A percentile compares a stretch with the other conserved stretches of the same genome.
phyloP scores from a whole-genome alignment of 1,140 invertebrate species.

The Hyposmocoma kahamanoa region DNA sequence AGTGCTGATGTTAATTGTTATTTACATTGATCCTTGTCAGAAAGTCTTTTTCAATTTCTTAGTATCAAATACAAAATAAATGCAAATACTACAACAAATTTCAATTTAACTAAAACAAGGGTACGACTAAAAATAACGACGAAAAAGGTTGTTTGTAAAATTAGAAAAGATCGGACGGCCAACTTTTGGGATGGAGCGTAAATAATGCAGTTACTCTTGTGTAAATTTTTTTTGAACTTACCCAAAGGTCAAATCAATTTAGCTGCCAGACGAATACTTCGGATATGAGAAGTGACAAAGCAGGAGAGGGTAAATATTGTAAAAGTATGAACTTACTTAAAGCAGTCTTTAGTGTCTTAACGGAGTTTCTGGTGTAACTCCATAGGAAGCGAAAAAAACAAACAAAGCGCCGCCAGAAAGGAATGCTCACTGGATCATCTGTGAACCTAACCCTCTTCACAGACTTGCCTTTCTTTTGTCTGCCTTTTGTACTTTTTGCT shows the following conservation, averaged over 20 bases:
- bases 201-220: slow-evolving; percentile 15
- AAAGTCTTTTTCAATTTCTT: too few relatives aligned
- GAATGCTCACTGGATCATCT: slow-evolving; percentile 26
- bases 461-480: slow-evolving; percentile 28
- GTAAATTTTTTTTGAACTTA: slow-evolving; percentile 11
- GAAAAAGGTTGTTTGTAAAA: slow-evolving; percentile 15
- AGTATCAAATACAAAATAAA: too few relatives aligned
- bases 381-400: slow-evolving; percentile 44
- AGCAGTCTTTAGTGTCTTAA: slow-evolving; percentile 32
- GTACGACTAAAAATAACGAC: background rate
- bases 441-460: slow-evolving; percentile 49
- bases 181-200: slow-evolving; percentile 13
- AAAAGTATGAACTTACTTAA: slow-evolving; percentile 37
- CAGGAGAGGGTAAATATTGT: background rate
- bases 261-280: background rate
- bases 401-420: slow-evolving; percentile 40
- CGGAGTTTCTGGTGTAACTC: slow-evolving; percentile 33
- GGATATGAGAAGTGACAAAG: background rate
- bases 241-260: slow-evolving; percentile 8
- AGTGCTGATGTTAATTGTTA: too few relatives aligned
- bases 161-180: slow-evolving; percentile 14
- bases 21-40: too few relatives aligned
- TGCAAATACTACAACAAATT: too few relatives aligned
- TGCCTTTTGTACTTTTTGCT: slow-evolving; percentile 33
- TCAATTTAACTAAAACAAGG: too few relatives aligned